Evolutionary conservation across 2,888 invertebrate species (phyloP).

Genomic region (Agrotis segetum): DNA sequence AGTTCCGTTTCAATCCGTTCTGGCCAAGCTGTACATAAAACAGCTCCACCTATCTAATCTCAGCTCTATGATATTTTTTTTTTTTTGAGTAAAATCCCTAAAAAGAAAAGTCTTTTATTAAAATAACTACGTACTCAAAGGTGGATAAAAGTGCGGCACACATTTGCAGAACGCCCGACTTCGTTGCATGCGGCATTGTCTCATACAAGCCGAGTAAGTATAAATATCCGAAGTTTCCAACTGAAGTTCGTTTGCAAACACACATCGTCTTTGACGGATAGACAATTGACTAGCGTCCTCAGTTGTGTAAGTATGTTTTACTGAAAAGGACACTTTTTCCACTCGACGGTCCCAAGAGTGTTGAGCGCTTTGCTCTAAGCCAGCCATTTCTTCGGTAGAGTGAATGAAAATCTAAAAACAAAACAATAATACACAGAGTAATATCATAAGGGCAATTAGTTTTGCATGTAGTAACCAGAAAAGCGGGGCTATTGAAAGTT

Average conservation of each 20-base stretch:
- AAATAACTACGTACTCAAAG: conserved; percentile 83
- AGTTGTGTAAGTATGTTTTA: conserved; percentile 95
- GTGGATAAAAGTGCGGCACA: conserved; percentile 93
- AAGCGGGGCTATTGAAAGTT: no score
- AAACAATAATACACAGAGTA: not conserved
- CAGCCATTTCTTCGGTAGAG: conserved; percentile 93
- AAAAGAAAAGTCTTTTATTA: not conserved
- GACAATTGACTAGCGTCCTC: conserved; percentile 93
- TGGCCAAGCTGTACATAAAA: no score
- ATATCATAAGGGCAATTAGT: no score
- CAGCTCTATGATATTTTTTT: no score
- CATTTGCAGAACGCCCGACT: conserved; percentile 92
- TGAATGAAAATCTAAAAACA: conserved; percentile 91
- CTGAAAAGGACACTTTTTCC: conserved; percentile 92
- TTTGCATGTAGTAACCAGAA: no score
- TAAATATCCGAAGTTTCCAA: conserved; percentile 92
- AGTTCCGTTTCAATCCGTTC: no score
- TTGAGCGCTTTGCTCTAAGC: conserved; percentile 93
- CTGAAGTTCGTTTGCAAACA: conserved; percentile 93
- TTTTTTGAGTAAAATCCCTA: no score
- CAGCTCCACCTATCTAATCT: no score
- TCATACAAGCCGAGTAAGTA: conserved; percentile 94
- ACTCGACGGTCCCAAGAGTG: conserved; percentile 93
- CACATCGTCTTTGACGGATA: conserved; percentile 93
- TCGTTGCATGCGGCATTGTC: conserved; percentile 93